Evolutionary conservation across 2,797 vertebrate species (phyloP), one percentile per base, ranked within the genome.

Genomic region (Cyprinodon diabolis): DNA sequence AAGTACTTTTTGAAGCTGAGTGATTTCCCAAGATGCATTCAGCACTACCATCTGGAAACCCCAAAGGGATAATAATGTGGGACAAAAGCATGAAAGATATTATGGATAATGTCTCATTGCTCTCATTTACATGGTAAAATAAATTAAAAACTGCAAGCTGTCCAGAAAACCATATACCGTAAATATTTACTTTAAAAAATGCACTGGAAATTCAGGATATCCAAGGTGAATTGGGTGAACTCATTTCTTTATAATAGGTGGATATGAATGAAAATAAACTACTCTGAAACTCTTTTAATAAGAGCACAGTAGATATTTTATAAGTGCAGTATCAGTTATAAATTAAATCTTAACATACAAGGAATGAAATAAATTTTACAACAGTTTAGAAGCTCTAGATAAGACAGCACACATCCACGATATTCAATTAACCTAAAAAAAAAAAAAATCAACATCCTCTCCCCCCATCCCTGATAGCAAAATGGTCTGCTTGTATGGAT

Each of bases 31-130:
- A 45, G 62, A 65, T 65, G 60, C 35, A 63, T 63, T 63, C n/a
- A 21, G 60, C 35, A 49, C 17, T 45, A 69, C 45, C 40, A 66
- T 75, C 72, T 58, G 49, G 51, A 76, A 9, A 62, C 5, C 65
- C 66, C 30, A 57, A 66, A 17, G 56, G 54, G 19, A 66, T 40
- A 43, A 23, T 51, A 30, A 30, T 30, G 48, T 6, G 13, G 52
- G 37, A 70, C 68, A 45, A 48, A 8, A 6, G 60, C 40, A 65
- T 45, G 40, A 14, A n/a, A 65, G 21, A 45, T 23, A n/a, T 14
- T 66, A 49, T 9, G 4, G 6, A 19, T 58, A 13, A 56, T 49
- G 11, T 14, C 17, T 9, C 60, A 43, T 63, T 63, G 55, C 6
- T 68, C 23, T 51, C 23, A 51, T 45, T 6, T 45, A 9, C 10